Base-by-base conservation (phyloP, 2,113 vertebrate genomes). In the Varanus komodoensis region DNA sequence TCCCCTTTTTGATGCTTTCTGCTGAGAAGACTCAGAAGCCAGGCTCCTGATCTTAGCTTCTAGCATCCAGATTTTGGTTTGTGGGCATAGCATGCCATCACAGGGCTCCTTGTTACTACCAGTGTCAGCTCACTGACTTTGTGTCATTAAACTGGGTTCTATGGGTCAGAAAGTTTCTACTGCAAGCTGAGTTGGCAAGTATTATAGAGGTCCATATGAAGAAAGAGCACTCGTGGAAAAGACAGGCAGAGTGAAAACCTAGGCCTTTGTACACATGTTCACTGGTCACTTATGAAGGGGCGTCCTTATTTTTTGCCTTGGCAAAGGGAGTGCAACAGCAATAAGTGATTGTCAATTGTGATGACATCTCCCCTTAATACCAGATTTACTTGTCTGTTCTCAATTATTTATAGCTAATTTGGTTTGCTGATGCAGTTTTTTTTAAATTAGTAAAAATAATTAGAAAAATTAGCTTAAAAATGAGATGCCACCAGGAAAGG, bases 361-460 rank as follows among this genome's bases (percentile, higher is more conserved):
- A 80, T 77, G 54, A 71, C 84, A 86, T 68, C 38, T 52, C 89
- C 85, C 57, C 93, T 84, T 93, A 77, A 21, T 54, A 52, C 27
- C 48, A 14, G 8, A 23, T 48, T n/a, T 83, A 8, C 21, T 67
- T 32, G 19, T 34, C 54, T 64, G 57, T 23, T 84, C 67, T 84
- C 64, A 69, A 27, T 48, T 83, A 38, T 71, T 84, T 32, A 29
- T 69, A 69, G 64, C 29, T n/a, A 32, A 83, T 38, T 34, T 61
- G 8, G 21, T 83, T 83, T 69, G 4, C 44, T 50, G 83, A 21
- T 32, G 21, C 64, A 32, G 23, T 25, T 25, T 14, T 68, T 54
- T 54, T 54, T 3, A 8, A 29, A 29, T 85, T 54, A 73, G 48
- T 11, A 48, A 85, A 52, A 3, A 44, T 44, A 44, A 44, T 44